Conservation (phyloP, 2,113 vertebrate genomes). For the Scophthalmus maximus region DNA sequence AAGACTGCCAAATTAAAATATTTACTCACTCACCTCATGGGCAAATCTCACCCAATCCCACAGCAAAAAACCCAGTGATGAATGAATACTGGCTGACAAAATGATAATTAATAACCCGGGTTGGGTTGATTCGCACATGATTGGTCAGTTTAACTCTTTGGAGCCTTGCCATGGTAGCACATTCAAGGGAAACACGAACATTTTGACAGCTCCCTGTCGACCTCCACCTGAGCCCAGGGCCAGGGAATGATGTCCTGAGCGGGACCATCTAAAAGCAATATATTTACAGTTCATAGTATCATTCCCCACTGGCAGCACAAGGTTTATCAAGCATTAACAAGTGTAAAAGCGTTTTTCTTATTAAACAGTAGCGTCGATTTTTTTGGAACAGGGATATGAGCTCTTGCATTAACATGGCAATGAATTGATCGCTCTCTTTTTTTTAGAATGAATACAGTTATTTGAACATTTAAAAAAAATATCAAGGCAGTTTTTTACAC, state of each 20-base stretch:
- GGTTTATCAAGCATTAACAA: conserved; percentile 27
- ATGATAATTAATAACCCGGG: conserved; percentile 60
- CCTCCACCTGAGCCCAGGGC: conserved; percentile 68
- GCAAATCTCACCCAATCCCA: conserved; percentile 24
- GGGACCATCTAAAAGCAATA: conserved; percentile 53
- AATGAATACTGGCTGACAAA: conserved; percentile 65
- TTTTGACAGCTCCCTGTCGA: conserved; percentile 65
- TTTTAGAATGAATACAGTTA: background rate
- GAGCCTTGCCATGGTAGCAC: conserved; percentile 40
- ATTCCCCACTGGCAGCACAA: conserved; percentile 16
- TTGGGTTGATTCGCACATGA: conserved; percentile 47
- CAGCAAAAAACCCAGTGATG: conserved; percentile 40
- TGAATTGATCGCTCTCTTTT: no score
- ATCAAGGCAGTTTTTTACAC: no score
- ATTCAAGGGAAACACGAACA: conserved; percentile 47
- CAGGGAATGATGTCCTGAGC: conserved; percentile 53
- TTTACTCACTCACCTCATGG: background rate
- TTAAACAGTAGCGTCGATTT: background rate
- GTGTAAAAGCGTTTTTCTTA: conserved; percentile 5
- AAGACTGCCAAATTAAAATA: conserved; percentile 11
- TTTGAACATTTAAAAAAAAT: background rate
- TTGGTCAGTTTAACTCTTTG: conserved; percentile 53
- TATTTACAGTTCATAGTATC: conserved; percentile 63
- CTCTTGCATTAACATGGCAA: background rate
- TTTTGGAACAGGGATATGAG: background rate